These are phyloP conservation scores for Vimba vimba DNA, from an alignment of 2,113 vertebrate species.

Conservation along the genomic window DNA sequence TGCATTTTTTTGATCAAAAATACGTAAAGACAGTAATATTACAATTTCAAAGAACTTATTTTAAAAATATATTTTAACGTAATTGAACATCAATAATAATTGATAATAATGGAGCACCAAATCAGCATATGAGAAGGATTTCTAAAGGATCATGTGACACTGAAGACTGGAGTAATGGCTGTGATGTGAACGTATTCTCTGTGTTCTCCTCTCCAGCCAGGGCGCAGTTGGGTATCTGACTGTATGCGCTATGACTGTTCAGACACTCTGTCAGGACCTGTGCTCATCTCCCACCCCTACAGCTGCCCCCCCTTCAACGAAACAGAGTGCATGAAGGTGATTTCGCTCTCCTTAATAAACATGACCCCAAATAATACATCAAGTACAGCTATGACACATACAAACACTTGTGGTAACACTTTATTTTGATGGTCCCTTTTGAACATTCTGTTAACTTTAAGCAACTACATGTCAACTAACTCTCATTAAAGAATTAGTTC, in stretches of 20 bases:
- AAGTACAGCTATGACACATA: neutral
- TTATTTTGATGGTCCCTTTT: too few species aligned
- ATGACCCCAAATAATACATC: neutral
- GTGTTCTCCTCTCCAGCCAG: conserved; percentile 69
- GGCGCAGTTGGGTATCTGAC: conserved; percentile 86
- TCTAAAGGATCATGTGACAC: too few species aligned
- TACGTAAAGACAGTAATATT: too few species aligned
- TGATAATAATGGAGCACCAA: too few species aligned
- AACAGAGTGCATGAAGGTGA: conserved; percentile 93
- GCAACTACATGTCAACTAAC: too few species aligned
- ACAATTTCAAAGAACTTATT: too few species aligned
- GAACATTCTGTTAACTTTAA: too few species aligned
- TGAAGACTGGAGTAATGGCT: neutral
- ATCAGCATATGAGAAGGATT: too few species aligned
- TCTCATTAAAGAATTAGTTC: too few species aligned
- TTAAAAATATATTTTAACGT: too few species aligned
- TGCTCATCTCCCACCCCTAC: conserved; percentile 88
- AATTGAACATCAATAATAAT: too few species aligned
- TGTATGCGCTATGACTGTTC: conserved; percentile 89
- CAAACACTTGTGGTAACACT: neutral
- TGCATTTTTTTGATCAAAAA: too few species aligned
- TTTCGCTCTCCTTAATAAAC: conserved; percentile 50
- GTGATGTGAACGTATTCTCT: neutral
- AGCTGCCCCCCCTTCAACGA: conserved; percentile 96
- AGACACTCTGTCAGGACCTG: conserved; percentile 81